A percentile compares a stretch with the other conserved stretches of the same genome.
Conservation (phyloP, 2,888 invertebrate genomes). For the Melinaea marsaeus region DNA sequence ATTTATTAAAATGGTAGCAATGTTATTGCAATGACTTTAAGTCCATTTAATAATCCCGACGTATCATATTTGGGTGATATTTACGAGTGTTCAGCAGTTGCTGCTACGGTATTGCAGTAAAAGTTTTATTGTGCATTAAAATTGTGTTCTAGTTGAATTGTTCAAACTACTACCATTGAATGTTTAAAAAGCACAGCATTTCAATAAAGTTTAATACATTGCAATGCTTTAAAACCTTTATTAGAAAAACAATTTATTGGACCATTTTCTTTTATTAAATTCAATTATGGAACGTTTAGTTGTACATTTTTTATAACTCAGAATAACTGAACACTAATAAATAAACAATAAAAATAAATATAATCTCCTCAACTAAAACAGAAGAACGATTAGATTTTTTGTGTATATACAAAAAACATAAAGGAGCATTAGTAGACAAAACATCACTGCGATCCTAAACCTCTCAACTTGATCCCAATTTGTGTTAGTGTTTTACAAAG, state of each 20-base stretch:
- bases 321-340: neutral
- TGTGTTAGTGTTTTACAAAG: conserved; percentile 66
- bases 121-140: conserved; percentile 59
- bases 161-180: conserved; percentile 28
- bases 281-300: too few species aligned
- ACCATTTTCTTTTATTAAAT: too few species aligned
- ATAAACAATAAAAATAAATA: conserved; percentile 5
- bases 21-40: conserved; percentile 23
- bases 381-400: neutral
- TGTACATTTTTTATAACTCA: too few species aligned
- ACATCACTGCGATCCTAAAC: conserved; percentile 23
- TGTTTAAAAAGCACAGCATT: conserved; percentile 11
- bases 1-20: conserved; percentile 11
- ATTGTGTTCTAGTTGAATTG: conserved; percentile 52
- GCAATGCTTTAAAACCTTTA: neutral
- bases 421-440: conserved; percentile 13
- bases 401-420: neutral
- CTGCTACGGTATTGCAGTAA: conserved; percentile 34
- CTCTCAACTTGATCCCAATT: conserved; percentile 40
- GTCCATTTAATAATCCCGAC: conserved; percentile 28
- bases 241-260: too few species aligned
- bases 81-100: conserved; percentile 46
- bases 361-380: neutral
- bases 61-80: conserved; percentile 49
- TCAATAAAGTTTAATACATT: conserved; percentile 4